Base-by-base conservation (phyloP, 2,113 vertebrate species). In the Alouatta palliata region DNA sequence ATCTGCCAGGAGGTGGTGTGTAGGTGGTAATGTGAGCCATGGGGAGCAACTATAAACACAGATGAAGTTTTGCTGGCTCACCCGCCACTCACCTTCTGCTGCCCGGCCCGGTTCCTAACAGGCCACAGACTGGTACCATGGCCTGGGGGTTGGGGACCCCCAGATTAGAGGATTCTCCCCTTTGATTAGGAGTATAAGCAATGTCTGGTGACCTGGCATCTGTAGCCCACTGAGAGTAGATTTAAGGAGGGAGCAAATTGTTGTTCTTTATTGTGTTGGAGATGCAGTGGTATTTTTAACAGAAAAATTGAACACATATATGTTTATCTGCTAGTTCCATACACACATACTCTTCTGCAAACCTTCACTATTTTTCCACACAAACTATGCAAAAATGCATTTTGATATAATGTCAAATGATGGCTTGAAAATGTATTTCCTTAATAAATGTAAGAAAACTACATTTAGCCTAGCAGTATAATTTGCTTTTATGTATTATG, bases 391-490 rank as follows among this genome's bases (percentile, higher is more conserved):
- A 19, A n/a, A 19, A 70, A 71, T 12, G 49, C 4, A 13, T 9
- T 5, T 8, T 3, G 4, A n/a, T 8, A 20, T 27, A 8, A 30
- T 3, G 16, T 9, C 14, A 3, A 16, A 2, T 7, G 58, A 27
- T 27, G 14, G 1, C 37, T 64, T 27, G 23, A 9, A 92, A 73
- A 73, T 3, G 3, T 3, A 4, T 56, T 49, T 79, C 71, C 43
- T 23, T 30, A 19, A 35, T 13, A 32, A 25, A 20, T 47, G 32
- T 3, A 11, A 66, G 58, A 47, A 54, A 73, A 3, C 19, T 6
- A 47, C 64, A 80, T 70, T 77, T 5, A n/a, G 13, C 27, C 4
- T 12, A 61, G 19, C 5, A 17, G 5, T 10, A 4, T 20, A 35
- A 49, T 47, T 43, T 30, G 12, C 58, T 61, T 71, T 43, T 25